Base-by-base conservation (phyloP, 2,797 vertebrate species). In the Molossus molossus region DNA sequence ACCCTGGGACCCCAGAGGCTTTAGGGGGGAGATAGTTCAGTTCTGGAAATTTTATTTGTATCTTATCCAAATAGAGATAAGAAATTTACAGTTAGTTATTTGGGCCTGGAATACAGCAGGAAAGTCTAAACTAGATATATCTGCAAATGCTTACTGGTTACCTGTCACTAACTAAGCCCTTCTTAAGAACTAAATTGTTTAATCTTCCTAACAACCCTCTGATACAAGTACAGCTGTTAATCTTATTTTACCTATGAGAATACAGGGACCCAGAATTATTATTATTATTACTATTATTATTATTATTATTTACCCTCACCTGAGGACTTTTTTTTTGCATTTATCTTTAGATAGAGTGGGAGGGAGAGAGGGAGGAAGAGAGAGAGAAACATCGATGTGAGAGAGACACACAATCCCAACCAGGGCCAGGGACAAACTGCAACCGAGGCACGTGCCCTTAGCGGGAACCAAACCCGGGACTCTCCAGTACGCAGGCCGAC, bases 101-200 rank as follows among this genome's bases (percentile, higher is more conserved):
- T 91, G 55, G 15, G 48, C 58, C 55, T 94, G 48, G 27, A 88
- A 76, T 72, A 53, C 13, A 73, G 75, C 64, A 29, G 58, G 53
- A 70, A 90, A 73, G 25, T 87, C 70, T 77, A 58, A 86, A 55
- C 25, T 45, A 87, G 65, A 53, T 65, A 57, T 83, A 77, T 73
- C 55, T 72, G 12, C 76, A 93, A 94, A 93, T 53, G 80, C 20
- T 76, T 93, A 70, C 53, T 92, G 37, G 58, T 87, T 70, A 62
- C 89, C n/a, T 45, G 50, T 80, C 53, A 70, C 33, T 48, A 9
- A 53, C n/a, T 50, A 84, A 69, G 45, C 58, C 57, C 4, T 92
- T 84, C 60, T 57, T 62, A 84, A 75, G 80, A 81, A 33, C 27
- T 57, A 67, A 92, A 62, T 91, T 89, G 64, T 69, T 91, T 80